Evolutionary conservation across 2,888 invertebrate genomes (phyloP).

Genomic region (Watsonalla binaria): DNA sequence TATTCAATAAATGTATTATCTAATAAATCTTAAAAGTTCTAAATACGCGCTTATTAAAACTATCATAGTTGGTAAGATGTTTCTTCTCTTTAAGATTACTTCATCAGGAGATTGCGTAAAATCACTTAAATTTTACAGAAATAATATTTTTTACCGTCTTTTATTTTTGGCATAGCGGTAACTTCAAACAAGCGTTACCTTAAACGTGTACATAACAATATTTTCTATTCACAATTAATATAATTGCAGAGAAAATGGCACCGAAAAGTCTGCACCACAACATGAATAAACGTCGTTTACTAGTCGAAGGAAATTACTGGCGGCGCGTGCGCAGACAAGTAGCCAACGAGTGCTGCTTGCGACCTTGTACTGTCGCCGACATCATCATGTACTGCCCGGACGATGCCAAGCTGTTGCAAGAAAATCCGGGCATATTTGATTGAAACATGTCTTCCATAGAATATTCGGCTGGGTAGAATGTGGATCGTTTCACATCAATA

Average conservation of each 20-base stretch:
- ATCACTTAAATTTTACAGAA: no score
- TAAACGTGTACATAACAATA: neutral
- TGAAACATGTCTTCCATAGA: slow-evolving; percentile 16
- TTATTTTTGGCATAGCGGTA: no score
- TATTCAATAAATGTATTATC: no score
- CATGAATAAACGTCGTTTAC: slow-evolving; percentile 30
- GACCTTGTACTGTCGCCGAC: slow-evolving; percentile 52
- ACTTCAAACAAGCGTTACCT: no score
- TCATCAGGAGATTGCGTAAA: no score
- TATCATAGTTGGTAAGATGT: no score
- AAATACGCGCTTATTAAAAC: no score
- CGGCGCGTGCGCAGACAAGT: slow-evolving; percentile 54
- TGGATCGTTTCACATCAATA: no score
- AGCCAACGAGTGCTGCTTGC: slow-evolving; percentile 56
- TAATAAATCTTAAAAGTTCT: no score
- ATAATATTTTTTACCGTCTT: no score
- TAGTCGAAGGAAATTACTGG: slow-evolving; percentile 34
- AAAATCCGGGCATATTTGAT: slow-evolving; percentile 54
- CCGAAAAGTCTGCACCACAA: slow-evolving; percentile 46
- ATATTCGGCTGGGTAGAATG: neutral
- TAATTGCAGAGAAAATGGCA: slow-evolving; percentile 50
- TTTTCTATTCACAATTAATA: neutral
- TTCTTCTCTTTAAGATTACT: no score
- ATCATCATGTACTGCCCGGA: slow-evolving; percentile 59
- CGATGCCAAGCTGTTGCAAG: slow-evolving; percentile 46